Evolutionary conservation across 2,888 invertebrate genomes (phyloP), one percentile per base, ranked within the genome.

Genomic region (Xestia c-nigrum): DNA sequence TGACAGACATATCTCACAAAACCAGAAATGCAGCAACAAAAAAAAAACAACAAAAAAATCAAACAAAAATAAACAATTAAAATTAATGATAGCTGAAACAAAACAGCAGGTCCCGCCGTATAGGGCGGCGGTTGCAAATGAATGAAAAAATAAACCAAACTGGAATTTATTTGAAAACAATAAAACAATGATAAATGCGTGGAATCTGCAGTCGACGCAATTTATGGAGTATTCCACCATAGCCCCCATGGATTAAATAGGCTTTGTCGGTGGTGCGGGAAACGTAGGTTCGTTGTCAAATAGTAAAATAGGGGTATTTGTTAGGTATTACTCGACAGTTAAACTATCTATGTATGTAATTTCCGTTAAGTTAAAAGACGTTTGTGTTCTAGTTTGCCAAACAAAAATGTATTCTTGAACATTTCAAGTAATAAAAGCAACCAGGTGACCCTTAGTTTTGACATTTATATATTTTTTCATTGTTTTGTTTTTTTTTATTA

Each of bases 111-210:
- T 55, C 19, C 59, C 67, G 31, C 78, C 64, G 63, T 69, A 80
- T 73, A 81, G 67, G 47, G 70, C 31, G 68, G 78, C 66, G 77
- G 77, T 78, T 47, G 70, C 76, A 81, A 87, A 88, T 86, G 90
- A 84, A 88, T 73, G 69, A 68, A 79, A 81, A 84, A 83, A 69
- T 64, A 89, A 72, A 72, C 76, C 76, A 77, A 83, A 76, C 55
- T 76, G 66, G 85, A 90, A 91, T 91, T 91, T 91, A 92, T 92
- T 88, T 89, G 92, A 92, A 92, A 92, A 91, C 92, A 92, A 92
- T 92, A 91, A 91, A 89, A 89, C 86, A 84, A 87, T 91, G 92
- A 92, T 91, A 88, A 88, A 92, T 89, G 88, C 76, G 79, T 74
- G n/a, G 87, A 86, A 84, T 84, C 91, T 92, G 92, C 83, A 80